Percentiles rank a stretch among this genome's conserved stretches.
phyloP scores from a whole-genome alignment of 2,888 invertebrate species.

The Omphaloscelis lunosa region DNA sequence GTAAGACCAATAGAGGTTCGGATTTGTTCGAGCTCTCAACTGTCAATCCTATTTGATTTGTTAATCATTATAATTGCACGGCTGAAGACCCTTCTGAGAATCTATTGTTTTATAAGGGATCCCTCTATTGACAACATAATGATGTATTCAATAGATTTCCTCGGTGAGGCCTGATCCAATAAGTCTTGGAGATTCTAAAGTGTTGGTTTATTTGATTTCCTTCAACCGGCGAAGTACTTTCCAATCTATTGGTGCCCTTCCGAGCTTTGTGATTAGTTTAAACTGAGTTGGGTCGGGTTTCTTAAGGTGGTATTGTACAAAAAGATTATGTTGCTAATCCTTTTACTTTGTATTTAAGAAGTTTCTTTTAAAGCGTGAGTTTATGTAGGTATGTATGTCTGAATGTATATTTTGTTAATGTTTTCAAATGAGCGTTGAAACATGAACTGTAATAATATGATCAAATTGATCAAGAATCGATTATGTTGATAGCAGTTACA shows the following conservation, averaged over 20 bases:
- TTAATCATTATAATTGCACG: slow-evolving; percentile 58
- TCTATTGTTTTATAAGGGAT: slow-evolving; percentile 48
- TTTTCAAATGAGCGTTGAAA: not conserved
- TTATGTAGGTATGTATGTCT: no score
- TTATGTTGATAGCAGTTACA: not conserved
- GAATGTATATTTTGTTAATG: slow-evolving; percentile 7
- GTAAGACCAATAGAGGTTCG: slow-evolving; percentile 38
- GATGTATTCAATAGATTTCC: slow-evolving; percentile 40
- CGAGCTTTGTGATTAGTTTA: slow-evolving; percentile 26
- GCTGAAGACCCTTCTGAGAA: slow-evolving; percentile 10
- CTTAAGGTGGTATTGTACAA: not conserved
- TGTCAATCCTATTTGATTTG: slow-evolving; percentile 59
- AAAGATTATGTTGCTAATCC: not conserved
- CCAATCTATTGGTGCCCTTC: slow-evolving; percentile 26
- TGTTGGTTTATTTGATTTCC: slow-evolving; percentile 39
- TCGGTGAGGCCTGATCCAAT: slow-evolving; percentile 33
- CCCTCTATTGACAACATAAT: slow-evolving; percentile 42
- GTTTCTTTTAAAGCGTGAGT: not conserved
- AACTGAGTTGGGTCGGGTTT: not conserved
- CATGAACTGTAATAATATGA: not conserved
- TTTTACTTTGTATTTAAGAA: no score
- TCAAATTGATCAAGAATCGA: no score
- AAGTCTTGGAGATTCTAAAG: slow-evolving; percentile 39
- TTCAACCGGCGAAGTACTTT: slow-evolving; percentile 28
- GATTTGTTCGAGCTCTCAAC: slow-evolving; percentile 36